These are phyloP conservation scores for Lysiphlebus fabarum DNA, from an alignment of 1,140 invertebrate genomes.

Conservation along the genomic window DNA sequence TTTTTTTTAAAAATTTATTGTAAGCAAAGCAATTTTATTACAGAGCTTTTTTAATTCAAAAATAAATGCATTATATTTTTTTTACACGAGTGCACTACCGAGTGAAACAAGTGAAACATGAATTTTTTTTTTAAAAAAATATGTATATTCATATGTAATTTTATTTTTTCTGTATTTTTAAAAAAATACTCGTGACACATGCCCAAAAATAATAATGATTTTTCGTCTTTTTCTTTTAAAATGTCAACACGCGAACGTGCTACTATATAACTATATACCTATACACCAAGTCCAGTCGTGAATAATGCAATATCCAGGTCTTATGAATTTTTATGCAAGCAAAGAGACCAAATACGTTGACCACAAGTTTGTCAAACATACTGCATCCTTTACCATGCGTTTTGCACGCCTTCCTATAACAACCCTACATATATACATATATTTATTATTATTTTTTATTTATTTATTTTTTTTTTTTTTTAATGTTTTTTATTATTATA, in stretches of 20 bases:
- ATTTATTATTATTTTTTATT: not conserved
- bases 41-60: too few species aligned
- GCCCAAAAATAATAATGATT: too few species aligned
- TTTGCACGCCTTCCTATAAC: not conserved
- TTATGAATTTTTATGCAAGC: conserved; percentile 49
- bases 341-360: conserved; percentile 39
- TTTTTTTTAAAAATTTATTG: too few species aligned
- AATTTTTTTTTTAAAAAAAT: too few species aligned
- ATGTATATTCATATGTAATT: too few species aligned
- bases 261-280: too few species aligned
- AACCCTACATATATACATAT: not conserved
- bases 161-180: too few species aligned
- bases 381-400: conserved; percentile 8
- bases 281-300: conserved; percentile 32
- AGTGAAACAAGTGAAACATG: too few species aligned
- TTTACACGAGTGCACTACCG: too few species aligned
- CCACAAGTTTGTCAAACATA: conserved; percentile 27
- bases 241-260: not conserved
- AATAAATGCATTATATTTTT: too few species aligned
- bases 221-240: not conserved
- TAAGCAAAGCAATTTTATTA: too few species aligned
- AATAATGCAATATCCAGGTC: conserved; percentile 45
- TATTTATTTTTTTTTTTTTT: not conserved
- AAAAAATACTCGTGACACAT: too few species aligned
- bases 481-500: not conserved